These are phyloP conservation scores for Macrobrachium rosenbergii DNA, from an alignment of 1,140 invertebrate genomes.

Conservation along the genomic window DNA sequence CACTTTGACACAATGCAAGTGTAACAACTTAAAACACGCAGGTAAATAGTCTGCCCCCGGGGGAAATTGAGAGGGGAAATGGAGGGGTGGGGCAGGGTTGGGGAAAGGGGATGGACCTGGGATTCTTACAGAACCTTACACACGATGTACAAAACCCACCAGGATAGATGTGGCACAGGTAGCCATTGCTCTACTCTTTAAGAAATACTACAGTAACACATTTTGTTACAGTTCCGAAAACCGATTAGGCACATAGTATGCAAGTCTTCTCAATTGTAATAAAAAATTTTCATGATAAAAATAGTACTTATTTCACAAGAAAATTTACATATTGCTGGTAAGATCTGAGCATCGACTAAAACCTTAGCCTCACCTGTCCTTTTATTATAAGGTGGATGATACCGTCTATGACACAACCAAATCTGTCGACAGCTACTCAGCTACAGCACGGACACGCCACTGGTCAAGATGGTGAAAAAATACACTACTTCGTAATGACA, in stretches of 20 bases:
- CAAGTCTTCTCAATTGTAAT: too few species aligned
- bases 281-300: background rate
- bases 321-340: too few species aligned
- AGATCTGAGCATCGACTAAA: too few species aligned
- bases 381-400: constrained; percentile 5
- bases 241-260: too few species aligned
- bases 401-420: constrained; percentile 48
- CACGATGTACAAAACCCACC: constrained; percentile 50
- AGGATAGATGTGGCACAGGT: constrained; percentile 5
- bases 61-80: constrained; percentile 3
- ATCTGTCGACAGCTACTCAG: constrained; percentile 51
- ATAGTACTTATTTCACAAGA: background rate
- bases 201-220: too few species aligned
- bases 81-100: constrained; percentile 27
- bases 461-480: constrained; percentile 57
- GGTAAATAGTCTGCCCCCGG: constrained; percentile 14
- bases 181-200: background rate
- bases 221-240: too few species aligned
- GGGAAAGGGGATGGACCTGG: constrained; percentile 10
- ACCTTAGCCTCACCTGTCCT: background rate
- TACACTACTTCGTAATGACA: constrained; percentile 54
- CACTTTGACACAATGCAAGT: too few species aligned
- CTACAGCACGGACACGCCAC: constrained; percentile 48
- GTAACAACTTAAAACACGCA: too few species aligned
- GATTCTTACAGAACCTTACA: constrained; percentile 41